Evolutionary conservation across 2,888 invertebrate genomes (phyloP).

Genomic region (Amiota mariae): DNA sequence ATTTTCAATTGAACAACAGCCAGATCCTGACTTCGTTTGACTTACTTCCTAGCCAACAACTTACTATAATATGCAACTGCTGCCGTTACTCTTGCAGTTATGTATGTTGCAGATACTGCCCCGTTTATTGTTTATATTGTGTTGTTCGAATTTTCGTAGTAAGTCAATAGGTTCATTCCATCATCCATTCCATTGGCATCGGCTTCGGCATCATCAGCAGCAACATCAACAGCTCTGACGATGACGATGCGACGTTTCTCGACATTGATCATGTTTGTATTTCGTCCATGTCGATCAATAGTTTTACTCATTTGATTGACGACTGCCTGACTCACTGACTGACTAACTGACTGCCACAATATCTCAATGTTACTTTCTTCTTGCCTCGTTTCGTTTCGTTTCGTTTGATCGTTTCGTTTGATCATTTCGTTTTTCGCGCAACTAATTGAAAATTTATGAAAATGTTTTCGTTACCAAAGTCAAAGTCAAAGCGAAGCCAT

Average conservation of each 20-base stretch:
- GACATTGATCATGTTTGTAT: slow-evolving; percentile 12
- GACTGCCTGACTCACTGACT: neutral
- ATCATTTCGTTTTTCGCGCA: slow-evolving; percentile 22
- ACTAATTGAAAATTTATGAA: slow-evolving; percentile 30
- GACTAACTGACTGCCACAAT: neutral
- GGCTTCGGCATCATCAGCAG: neutral
- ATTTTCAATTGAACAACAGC: slow-evolving; percentile 21
- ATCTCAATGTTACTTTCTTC: neutral
- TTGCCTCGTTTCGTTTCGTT: neutral
- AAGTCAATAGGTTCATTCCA: slow-evolving; percentile 15
- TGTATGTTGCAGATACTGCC: neutral
- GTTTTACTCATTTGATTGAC: neutral
- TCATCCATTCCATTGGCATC: neutral
- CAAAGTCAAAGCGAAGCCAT: neutral
- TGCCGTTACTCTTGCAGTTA: no score
- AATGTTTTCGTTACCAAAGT: neutral
- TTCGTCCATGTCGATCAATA: slow-evolving; percentile 12
- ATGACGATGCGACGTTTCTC: neutral
- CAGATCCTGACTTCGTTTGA: neutral
- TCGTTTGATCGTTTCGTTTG: neutral
- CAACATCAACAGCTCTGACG: no score
- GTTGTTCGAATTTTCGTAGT: neutral
- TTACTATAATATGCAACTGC: no score
- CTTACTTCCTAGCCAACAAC: neutral
- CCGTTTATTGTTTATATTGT: slow-evolving; percentile 9